phyloP scores from a whole-genome alignment of 2,888 invertebrate species.

The Drosophila buzzatii region DNA sequence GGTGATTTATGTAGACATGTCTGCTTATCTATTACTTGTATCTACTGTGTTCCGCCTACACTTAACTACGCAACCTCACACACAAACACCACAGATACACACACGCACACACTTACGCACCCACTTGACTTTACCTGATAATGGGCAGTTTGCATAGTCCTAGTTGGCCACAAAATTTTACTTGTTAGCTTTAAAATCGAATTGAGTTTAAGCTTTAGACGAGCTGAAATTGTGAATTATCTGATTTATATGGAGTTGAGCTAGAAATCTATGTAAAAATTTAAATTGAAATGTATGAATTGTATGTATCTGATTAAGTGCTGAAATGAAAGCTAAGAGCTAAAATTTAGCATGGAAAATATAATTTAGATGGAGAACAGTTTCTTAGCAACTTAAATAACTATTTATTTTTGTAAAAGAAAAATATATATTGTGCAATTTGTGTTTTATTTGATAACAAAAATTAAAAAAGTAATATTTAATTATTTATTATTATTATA shows the following conservation, averaged over 20 bases:
- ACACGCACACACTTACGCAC: constrained; percentile 6
- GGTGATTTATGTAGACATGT: constrained; percentile 68
- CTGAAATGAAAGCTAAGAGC: too few relatives aligned
- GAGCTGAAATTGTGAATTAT: constrained; percentile 20
- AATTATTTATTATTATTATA: too few relatives aligned
- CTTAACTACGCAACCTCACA: neutral
- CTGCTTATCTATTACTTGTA: constrained; percentile 58
- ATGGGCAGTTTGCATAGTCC: constrained; percentile 39
- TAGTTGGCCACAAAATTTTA: constrained; percentile 40
- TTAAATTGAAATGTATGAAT: too few relatives aligned
- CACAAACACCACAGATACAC: neutral
- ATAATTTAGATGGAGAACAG: too few relatives aligned
- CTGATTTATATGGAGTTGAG: neutral
- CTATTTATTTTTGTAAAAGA: too few relatives aligned
- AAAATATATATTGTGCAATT: too few relatives aligned
- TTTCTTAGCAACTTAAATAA: too few relatives aligned
- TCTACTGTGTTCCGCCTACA: constrained; percentile 37
- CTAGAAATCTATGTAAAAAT: neutral
- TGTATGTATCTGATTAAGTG: too few relatives aligned
- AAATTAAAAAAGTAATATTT: too few relatives aligned
- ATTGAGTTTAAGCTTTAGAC: constrained; percentile 40
- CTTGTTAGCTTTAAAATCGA: constrained; percentile 53
- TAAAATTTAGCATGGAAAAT: neutral
- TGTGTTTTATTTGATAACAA: too few relatives aligned
- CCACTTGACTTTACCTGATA: constrained; percentile 28